These are phyloP conservation scores for Ceratitis capitata DNA, from an alignment of 1,140 invertebrate genomes.

Conservation along the genomic window DNA sequence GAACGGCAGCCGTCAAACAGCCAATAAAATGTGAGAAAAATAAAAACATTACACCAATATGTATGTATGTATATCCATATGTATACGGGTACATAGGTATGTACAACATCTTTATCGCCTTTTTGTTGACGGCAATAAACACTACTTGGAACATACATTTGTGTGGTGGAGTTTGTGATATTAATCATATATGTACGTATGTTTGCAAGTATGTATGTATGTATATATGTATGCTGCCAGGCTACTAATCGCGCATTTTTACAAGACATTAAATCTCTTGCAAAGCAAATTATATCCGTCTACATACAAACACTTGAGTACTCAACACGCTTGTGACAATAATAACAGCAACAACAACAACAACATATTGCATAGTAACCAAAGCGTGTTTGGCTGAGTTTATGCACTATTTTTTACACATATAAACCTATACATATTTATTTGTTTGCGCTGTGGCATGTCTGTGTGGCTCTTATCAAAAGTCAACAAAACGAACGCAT, in stretches of 20 bases:
- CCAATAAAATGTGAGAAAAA: background rate
- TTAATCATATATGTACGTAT: background rate
- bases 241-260: slow-evolving; percentile 35
- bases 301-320: background rate
- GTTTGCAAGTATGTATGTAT: too few species aligned
- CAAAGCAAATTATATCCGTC: slow-evolving; percentile 26
- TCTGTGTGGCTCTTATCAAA: background rate
- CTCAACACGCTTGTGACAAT: slow-evolving; percentile 26
- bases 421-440: background rate
- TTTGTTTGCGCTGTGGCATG: background rate
- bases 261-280: slow-evolving; percentile 31
- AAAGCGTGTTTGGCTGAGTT: background rate
- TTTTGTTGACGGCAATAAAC: background rate
- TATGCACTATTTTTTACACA: background rate
- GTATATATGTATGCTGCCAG: background rate
- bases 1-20: background rate
- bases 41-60: background rate
- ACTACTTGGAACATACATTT: too few species aligned
- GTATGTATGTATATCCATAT: background rate
- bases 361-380: background rate
- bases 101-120: background rate
- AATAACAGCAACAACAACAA: too few species aligned
- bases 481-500: background rate
- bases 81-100: too few species aligned
- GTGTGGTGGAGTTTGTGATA: too few species aligned